Base-by-base conservation (phyloP, 1,140 invertebrate species). In the Schlechtendalia chinensis region DNA sequence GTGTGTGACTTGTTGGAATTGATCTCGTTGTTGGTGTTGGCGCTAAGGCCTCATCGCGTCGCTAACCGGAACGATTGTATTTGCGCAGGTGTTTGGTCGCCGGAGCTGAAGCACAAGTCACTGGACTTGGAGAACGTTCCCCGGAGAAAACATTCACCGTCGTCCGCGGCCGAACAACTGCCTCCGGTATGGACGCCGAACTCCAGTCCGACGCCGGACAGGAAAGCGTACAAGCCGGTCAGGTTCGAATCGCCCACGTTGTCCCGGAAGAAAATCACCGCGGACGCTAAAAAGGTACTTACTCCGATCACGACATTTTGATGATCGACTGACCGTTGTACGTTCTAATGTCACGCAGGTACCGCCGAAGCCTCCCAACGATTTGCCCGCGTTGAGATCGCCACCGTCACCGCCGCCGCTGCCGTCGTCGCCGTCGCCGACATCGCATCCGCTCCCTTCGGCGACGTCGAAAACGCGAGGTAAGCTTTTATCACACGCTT, bases 171-270 rank as follows among this genome's bases (percentile, higher is more conserved):
- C 32, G 32, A 39, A 39, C 32, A 63, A 50, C 39, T 79, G 6
- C 89, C 89, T 50, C 88, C 91, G 6, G 87, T 94, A 80, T 94
- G 93, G 93, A 90, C 90, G 2, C 92, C 93, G 6, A 89, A 88
- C 83, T 86, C 91, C 3, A 91, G 90, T 84, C 91, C 91, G 3
- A 86, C 86, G 27, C 85, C 86, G 81, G 89, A 91, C 83, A 90
- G 87, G 88, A 92, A 90, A 83, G 6, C 85, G 81, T 94, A 93
- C 86, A 88, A 91, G 81, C 91, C 93, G 1, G 91, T 94, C 47
- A 89, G 89, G 82, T 94, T 94, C 84, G 92, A 94, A 83, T 90
- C 91, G 83, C 90, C 91, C 82, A 87, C 90, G 83, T 86, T 92
- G 84, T 86, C 88, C 32, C 86, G 91, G 50, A 88, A 87, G 81